Base-by-base conservation (phyloP, 1,140 invertebrate genomes). In the Heliothis virescens region DNA sequence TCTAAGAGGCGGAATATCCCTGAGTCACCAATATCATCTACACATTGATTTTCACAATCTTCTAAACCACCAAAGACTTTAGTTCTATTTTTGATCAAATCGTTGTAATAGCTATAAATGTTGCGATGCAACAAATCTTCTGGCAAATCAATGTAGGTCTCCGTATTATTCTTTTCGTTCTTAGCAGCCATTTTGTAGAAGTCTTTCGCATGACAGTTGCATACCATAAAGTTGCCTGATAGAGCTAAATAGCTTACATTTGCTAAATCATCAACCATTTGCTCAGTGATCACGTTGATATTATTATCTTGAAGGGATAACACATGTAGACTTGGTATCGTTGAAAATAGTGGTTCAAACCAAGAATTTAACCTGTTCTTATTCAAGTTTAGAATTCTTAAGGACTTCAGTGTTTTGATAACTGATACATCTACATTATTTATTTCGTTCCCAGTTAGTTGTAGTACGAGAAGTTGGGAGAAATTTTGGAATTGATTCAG, bases 201-300 rank as follows among this genome's bases (percentile, higher is more conserved):
- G 12, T 95, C 90, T 75, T 95, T 90, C 0, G 92, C 71, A 7
- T 92, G 76, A 77, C 95, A 95, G 77, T 95, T 95, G 75, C 96
- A 96, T 0, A 96, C 84, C 10, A 96, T 94, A 18, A 94, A 91
- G 82, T 96, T 96, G 0, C 89, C 87, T 0, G 94, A 92, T 0
- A 96, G 34, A 15, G 91, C 92, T 0, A 96, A 55, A 29, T 91
- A 92, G 12, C 83, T 79, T 86, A 95, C 11, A 16, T 86, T 81
- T 62, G 86, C 50, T 79, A 95, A 87, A 82, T 96, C 95, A 21
- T 84, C 76, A 0, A 95, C 79, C 95, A 96, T 96, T 74, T 94
- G 89, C 10, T 86, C 85, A 0, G 95, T 90, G 4, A 96, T 87
- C 18, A 95, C 75, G 52, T 95, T 96, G 13, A 96, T 93, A 59